A percentile compares a stretch with the other conserved stretches of the same genome.
Evolutionary conservation across 2,888 invertebrate genomes (phyloP).

Genomic region (Lobophora halterata): DNA sequence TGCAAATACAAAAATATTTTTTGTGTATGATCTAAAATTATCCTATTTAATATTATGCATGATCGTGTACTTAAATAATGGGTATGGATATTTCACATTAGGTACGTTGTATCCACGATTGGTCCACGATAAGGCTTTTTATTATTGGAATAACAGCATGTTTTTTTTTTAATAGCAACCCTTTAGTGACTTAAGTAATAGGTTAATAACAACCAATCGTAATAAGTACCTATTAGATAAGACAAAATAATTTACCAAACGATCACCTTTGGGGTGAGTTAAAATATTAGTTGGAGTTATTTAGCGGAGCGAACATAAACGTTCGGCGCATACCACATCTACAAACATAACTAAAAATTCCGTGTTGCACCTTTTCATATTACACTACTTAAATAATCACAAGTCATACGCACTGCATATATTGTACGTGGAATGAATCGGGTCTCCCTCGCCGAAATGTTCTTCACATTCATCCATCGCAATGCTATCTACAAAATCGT

Average conservation of each 20-base stretch:
- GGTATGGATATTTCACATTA: constrained; percentile 36
- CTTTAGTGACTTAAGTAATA: no score
- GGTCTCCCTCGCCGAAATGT: constrained; percentile 45
- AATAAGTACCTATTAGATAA: constrained; percentile 13
- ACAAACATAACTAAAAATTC: constrained; percentile 24
- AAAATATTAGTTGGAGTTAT: constrained; percentile 36
- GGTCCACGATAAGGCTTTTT: constrained; percentile 72
- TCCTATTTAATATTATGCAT: constrained; percentile 43
- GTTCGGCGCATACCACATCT: constrained; percentile 15
- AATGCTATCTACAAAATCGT: constrained; percentile 57
- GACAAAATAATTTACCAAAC: constrained; percentile 8
- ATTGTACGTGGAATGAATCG: constrained; percentile 70
- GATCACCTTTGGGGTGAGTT: no score
- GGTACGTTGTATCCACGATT: constrained; percentile 54
- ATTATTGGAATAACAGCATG: constrained; percentile 42
- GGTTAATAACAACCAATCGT: constrained; percentile 16
- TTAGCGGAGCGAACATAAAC: constrained; percentile 28
- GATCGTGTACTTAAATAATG: constrained; percentile 38
- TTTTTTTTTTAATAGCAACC: no score
- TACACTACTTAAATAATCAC: constrained; percentile 46
- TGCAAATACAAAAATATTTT: constrained; percentile 30
- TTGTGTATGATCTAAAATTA: constrained; percentile 31
- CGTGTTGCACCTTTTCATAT: constrained; percentile 55
- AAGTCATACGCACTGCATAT: constrained; percentile 48
- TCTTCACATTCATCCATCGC: constrained; percentile 54